These are phyloP conservation scores for Amniataba percoides DNA, from an alignment of 2,797 vertebrate species.

Conservation along the genomic window DNA sequence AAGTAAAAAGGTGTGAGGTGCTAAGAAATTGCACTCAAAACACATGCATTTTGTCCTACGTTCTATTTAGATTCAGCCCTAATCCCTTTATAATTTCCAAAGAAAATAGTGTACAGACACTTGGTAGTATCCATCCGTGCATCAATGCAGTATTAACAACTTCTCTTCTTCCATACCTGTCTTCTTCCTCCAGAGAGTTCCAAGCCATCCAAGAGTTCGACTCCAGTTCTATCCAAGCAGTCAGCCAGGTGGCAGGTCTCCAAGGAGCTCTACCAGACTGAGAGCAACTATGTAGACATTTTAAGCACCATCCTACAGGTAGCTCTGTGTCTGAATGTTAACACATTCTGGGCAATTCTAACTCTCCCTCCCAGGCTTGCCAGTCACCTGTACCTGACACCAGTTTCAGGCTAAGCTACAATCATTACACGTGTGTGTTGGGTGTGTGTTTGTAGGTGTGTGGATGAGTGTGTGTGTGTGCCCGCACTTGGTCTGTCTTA, in stretches of 20 bases:
- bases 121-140: background rate
- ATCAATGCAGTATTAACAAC: conserved; percentile 26
- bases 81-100: background rate
- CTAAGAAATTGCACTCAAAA: background rate
- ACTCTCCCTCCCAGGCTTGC: conserved; percentile 23
- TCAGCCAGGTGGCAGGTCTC: conserved; percentile 98
- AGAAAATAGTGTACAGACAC: background rate
- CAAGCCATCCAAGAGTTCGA: conserved; percentile 91
- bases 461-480: background rate
- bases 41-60: background rate
- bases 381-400: conserved; percentile 54
- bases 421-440: conserved; percentile 34
- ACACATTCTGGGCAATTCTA: conserved; percentile 9
- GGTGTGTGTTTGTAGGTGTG: conserved; percentile 1
- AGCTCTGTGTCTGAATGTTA: conserved; percentile 51
- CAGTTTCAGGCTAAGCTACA: conserved; percentile 43
- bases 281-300: conserved; percentile 99
- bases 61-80: background rate
- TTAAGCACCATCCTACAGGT: conserved; percentile 95
- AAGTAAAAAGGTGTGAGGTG: background rate
- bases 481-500: conserved; percentile 64
- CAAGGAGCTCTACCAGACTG: conserved; percentile 98
- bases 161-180: conserved; percentile 10
- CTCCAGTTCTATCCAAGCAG: conserved; percentile 90
- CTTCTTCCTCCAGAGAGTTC: conserved; percentile 76